Evolutionary conservation across 2,888 invertebrate genomes (phyloP), one percentile per base, ranked within the genome.

Genomic region (Tachina fera): DNA sequence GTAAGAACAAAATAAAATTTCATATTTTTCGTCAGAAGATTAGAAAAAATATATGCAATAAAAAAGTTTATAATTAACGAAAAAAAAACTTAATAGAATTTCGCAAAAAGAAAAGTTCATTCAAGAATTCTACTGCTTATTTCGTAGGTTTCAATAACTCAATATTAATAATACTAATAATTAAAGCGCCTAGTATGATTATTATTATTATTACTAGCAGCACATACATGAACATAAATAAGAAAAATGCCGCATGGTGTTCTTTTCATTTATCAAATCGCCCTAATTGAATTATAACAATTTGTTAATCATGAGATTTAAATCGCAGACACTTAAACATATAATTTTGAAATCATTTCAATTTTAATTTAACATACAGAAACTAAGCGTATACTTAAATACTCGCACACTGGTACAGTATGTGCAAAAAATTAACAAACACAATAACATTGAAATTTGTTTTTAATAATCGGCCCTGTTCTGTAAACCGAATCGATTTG

Each of bases 211-310:
- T 4, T 31, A 5, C 0, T 31, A 31, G 4, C 31, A 31, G 31
- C 4, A 45, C 13, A 58, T 14, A 39, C 4, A 4, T 31, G 39
- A 9, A 58, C 14, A 39, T 45, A 47, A 1, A 47, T 5, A 65
- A 16, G 11, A 43, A 58, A 41, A 31, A 45, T 39, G 9, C 13
- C 61, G 53, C 70, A 53, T 31, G n/a, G 16, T 53, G 51, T 53
- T 63, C 45, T 19, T 53, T 58, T 43, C 16, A 70, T 71, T 71
- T 63, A 43, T 53, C 45, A 49, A 70, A 10, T 81, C 60, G 53
- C 53, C 72, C 53, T 86, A 86, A 86, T 86, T 86, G 79, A 83
- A 83, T 86, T 83, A 86, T 72, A 83, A 72, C 72, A 79, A 83
- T 76, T 76, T 83, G 76, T 83, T 86, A 83, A 86, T 60, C 83